Conservation (phyloP, 2,888 invertebrate species). For the Apodemia mormo region DNA sequence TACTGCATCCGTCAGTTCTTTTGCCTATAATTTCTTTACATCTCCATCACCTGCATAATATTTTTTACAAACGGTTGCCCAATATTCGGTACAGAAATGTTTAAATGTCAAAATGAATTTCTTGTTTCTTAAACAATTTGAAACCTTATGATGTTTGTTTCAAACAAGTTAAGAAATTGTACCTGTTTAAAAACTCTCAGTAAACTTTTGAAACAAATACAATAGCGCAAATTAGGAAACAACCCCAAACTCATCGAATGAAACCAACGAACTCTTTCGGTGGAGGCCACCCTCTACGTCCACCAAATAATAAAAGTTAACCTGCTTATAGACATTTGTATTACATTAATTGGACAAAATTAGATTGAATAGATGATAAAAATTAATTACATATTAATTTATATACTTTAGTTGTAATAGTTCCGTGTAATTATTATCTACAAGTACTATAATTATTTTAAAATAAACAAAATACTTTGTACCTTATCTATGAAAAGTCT, state of each 20-base stretch:
- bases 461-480: too few species aligned
- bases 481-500: too few species aligned
- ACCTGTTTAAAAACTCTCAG: not conserved
- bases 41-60: not conserved
- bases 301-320: not conserved
- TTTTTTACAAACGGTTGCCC: not conserved
- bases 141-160: not conserved
- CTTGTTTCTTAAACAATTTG: not conserved
- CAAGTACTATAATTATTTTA: too few species aligned
- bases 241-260: conserved; percentile 8
- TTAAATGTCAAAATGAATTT: not conserved
- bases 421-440: too few species aligned
- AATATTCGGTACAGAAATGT: not conserved
- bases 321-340: too few species aligned
- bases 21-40: conserved; percentile 23
- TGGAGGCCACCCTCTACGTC: not conserved
- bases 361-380: too few species aligned
- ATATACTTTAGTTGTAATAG: too few species aligned
- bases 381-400: too few species aligned
- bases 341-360: too few species aligned
- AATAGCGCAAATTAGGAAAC: conserved; percentile 1
- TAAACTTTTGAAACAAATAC: conserved; percentile 3
- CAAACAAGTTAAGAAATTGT: not conserved
- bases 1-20: conserved; percentile 54
- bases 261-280: conserved; percentile 12